Evolutionary conservation across 2,888 invertebrate genomes (phyloP).

Genomic region (Boloria euphrosyne): DNA sequence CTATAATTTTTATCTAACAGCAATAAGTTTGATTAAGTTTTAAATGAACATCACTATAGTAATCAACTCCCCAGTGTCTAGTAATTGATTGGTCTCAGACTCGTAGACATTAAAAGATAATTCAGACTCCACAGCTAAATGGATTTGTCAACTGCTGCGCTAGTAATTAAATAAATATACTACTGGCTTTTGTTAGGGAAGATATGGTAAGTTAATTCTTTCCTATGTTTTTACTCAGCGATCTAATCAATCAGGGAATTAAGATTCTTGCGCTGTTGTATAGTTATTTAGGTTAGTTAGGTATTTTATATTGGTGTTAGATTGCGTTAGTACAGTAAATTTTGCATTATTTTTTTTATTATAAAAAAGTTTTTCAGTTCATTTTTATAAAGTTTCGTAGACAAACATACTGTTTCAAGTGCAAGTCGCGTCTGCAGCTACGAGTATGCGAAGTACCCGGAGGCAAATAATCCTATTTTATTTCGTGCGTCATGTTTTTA

Average conservation of each 20-base stretch:
- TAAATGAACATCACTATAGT: conserved; percentile 44
- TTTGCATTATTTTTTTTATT: too few relatives aligned
- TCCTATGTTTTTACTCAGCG: conserved; percentile 43
- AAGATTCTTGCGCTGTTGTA: background rate
- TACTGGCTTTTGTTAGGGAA: conserved; percentile 55
- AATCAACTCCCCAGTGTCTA: conserved; percentile 69
- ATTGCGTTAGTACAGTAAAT: too few relatives aligned
- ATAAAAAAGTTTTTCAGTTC: background rate
- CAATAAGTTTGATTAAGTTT: conserved; percentile 1
- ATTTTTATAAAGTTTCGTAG: conserved; percentile 26
- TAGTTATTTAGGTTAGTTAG: background rate
- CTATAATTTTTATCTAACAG: background rate
- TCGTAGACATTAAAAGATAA: conserved; percentile 77
- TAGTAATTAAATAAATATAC: conserved; percentile 77
- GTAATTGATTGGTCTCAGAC: conserved; percentile 73
- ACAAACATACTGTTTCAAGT: conserved; percentile 21
- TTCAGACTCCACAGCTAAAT: conserved; percentile 65
- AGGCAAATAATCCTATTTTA: conserved; percentile 42
- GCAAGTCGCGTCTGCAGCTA: conserved; percentile 31
- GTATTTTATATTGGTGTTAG: too few relatives aligned
- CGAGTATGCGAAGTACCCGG: conserved; percentile 27
- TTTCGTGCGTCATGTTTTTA: conserved; percentile 42
- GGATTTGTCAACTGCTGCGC: conserved; percentile 76
- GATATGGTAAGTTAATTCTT: conserved; percentile 49
- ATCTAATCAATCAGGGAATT: conserved; percentile 35